A percentile compares a stretch with the other conserved stretches of the same genome.
Conservation (phyloP, 2,888 invertebrate genomes). For the Hylaea fasciaria region DNA sequence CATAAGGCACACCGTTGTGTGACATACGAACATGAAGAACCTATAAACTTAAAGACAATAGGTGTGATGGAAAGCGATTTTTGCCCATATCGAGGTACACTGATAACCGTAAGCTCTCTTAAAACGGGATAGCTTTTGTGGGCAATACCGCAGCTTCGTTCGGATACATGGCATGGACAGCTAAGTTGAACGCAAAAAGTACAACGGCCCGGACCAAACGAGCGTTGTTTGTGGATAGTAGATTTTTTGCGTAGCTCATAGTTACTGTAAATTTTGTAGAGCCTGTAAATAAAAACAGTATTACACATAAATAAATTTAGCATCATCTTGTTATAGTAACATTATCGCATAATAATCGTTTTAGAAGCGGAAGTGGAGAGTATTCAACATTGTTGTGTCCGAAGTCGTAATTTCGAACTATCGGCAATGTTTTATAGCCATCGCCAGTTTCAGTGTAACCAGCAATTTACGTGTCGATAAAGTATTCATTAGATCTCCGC, state of each 20-base stretch:
- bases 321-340: neutral
- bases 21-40: conserved; percentile 43
- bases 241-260: conserved; percentile 46
- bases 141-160: conserved; percentile 49
- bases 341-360: neutral
- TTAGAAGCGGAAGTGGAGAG: conserved; percentile 1
- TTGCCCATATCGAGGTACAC: conserved; percentile 41
- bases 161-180: conserved; percentile 57
- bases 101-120: conserved; percentile 71
- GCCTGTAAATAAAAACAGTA: conserved; percentile 12
- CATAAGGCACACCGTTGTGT: conserved; percentile 65
- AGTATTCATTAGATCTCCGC: conserved; percentile 72
- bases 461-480: conserved; percentile 69
- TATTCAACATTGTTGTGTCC: neutral
- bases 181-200: conserved; percentile 57
- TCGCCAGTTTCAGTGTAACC: conserved; percentile 52
- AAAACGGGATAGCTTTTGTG: conserved; percentile 74
- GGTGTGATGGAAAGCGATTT: conserved; percentile 57
- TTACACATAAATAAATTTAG: conserved; percentile 2
- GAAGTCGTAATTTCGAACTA: conserved; percentile 6
- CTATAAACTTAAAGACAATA: conserved; percentile 64
- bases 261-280: conserved; percentile 31
- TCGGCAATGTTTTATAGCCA: conserved; percentile 38
- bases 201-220: conserved; percentile 43
- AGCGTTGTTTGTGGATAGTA: conserved; percentile 52